Evolutionary conservation across 2,797 vertebrate species (phyloP), one percentile per base, ranked within the genome.

Genomic region (Euthynnus affinis): DNA sequence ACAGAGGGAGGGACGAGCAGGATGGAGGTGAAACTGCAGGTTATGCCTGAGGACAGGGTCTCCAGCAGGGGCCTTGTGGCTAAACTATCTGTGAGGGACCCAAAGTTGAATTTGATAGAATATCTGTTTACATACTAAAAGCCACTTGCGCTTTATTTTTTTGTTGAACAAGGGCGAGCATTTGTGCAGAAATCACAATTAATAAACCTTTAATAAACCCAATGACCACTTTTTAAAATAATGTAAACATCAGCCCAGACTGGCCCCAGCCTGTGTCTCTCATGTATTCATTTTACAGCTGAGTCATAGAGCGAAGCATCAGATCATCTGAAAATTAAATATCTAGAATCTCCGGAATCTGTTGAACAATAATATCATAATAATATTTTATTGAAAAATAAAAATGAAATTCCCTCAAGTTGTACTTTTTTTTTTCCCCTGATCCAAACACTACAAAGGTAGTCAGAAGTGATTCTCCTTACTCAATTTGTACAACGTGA

Each of bases 1-100:
- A 71, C 83, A 76, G 72, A 72, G 83, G 86, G 83, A 71, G 86
- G 84, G 74, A 68, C 29, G 4, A 51, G 40, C 18, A 20, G 18
- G 18, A 14, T 42, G 13, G 40, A 42, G 40, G 40, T 42, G 40
- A 42, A 42, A 42, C 40, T 42, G 12, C 40, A 5, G 13, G 40
- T 14, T 42, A 13, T 42, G 40, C 40, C 40, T 42, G 40, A 42
- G 40, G 40, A 42, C 40, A 5, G 40, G 40, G 12, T 13, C 40
- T 42, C 40, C 40, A 42, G 40, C 40, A 13, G 13, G 63, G 72
- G 46, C 62, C 77, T 18, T 46, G 37, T 51, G 40, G 53, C 15
- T 49, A 1, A 5, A 34, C 73, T 51, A 42, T 42, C 40, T 13
- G 34, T 51, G 53, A 74, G 76, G 64, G 44, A 32, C 44, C 55